Evolutionary conservation across 2,888 invertebrate genomes (phyloP).

Genomic region (Lasioglossum lativentre): DNA sequence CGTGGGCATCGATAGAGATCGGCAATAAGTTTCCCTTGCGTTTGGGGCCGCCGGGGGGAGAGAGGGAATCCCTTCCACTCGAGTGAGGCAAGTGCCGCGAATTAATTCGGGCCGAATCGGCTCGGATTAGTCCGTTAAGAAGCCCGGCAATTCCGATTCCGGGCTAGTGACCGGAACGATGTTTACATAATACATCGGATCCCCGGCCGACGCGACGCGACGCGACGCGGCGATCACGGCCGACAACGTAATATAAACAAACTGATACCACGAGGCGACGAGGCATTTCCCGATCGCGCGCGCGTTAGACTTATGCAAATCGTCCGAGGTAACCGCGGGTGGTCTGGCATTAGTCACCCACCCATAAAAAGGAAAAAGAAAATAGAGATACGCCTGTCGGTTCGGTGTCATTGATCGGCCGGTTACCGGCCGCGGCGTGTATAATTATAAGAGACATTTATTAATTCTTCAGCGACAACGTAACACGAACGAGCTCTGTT

Average conservation of each 20-base stretch:
- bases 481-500: slow-evolving; percentile 40
- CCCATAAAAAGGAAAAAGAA: background rate
- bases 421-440: slow-evolving; percentile 6
- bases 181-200: slow-evolving; percentile 36
- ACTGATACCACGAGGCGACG: background rate
- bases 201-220: no score
- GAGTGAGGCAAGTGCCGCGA: slow-evolving; percentile 30
- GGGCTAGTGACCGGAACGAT: slow-evolving; percentile 30
- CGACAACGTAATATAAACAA: slow-evolving; percentile 25
- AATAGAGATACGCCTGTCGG: background rate
- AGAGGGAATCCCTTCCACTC: slow-evolving; percentile 20
- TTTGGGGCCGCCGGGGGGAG: background rate
- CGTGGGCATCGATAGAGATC: slow-evolving; percentile 65
- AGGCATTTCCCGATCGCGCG: slow-evolving; percentile 3
- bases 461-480: slow-evolving; percentile 50
- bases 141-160: slow-evolving; percentile 20
- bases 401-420: slow-evolving; percentile 52
- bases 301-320: slow-evolving; percentile 48
- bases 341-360: slow-evolving; percentile 30
- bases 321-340: slow-evolving; percentile 14
- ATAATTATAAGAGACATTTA: slow-evolving; percentile 55
- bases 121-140: slow-evolving; percentile 42
- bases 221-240: background rate
- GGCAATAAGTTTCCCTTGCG: slow-evolving; percentile 56
- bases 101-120: slow-evolving; percentile 49